These are phyloP conservation scores for Podiceps cristatus DNA, from an alignment of 2,113 vertebrate species.

Conservation along the genomic window DNA sequence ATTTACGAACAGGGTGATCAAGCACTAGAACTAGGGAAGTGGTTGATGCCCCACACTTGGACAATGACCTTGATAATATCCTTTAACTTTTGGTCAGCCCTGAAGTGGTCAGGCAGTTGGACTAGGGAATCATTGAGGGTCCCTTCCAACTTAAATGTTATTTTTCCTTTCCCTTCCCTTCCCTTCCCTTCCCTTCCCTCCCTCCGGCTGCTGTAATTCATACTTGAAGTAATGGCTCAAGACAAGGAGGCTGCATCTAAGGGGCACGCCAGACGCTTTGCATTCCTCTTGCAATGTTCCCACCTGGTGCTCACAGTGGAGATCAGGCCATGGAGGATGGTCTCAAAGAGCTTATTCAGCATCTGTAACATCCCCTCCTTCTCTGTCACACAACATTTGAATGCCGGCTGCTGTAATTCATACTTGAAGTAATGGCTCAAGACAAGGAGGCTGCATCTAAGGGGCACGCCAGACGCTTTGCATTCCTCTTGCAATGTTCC, in stretches of 20 bases:
- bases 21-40: background rate
- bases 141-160: background rate
- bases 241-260: background rate
- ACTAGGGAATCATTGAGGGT: background rate
- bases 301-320: background rate
- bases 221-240: background rate
- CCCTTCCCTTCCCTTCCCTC: too few species aligned
- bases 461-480: background rate
- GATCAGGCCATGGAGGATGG: fast-evolving
- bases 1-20: background rate
- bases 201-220: background rate
- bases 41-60: fast-evolving
- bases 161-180: background rate
- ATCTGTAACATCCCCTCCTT: background rate
- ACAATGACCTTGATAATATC: fast-evolving
- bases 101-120: background rate
- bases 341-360: background rate
- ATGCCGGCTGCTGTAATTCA: background rate
- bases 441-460: background rate
- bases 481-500: background rate
- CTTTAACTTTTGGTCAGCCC: background rate
- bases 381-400: background rate
- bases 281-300: background rate
- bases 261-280: background rate
- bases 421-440: background rate